Conservation (phyloP, 2,888 invertebrate genomes). For the Chirona hameri region DNA sequence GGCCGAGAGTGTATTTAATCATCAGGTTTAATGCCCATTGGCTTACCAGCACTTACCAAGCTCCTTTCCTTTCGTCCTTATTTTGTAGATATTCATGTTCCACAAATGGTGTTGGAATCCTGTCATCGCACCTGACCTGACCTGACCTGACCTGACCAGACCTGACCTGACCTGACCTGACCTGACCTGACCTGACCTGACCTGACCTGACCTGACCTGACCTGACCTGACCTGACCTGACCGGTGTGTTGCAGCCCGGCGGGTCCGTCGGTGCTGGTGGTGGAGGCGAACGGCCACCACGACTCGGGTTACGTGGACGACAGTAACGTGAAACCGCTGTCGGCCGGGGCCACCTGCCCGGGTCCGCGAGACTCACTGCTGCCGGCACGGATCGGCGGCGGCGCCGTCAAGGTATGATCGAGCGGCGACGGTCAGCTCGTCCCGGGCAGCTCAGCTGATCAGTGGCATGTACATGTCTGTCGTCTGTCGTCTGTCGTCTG, state of each 20-base stretch:
- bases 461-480: too few species aligned
- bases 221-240: slow-evolving; percentile 25
- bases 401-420: background rate
- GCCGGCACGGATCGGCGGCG: background rate
- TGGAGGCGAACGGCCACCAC: slow-evolving; percentile 31
- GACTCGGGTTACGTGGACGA: slow-evolving; percentile 25
- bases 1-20: too few species aligned
- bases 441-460: too few species aligned
- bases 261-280: slow-evolving; percentile 24
- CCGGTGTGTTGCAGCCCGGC: background rate
- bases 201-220: background rate
- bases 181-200: background rate
- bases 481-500: too few species aligned
- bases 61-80: too few species aligned
- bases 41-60: too few species aligned
- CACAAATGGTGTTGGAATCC: too few species aligned
- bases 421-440: too few species aligned
- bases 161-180: background rate
- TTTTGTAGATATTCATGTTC: too few species aligned
- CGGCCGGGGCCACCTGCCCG: background rate
- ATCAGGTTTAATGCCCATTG: too few species aligned
- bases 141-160: background rate
- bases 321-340: background rate
- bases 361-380: slow-evolving; percentile 35
- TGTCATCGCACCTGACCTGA: background rate